Evolutionary conservation across 2,113 vertebrate genomes (phyloP).

Genomic region (Saguinus midas): DNA sequence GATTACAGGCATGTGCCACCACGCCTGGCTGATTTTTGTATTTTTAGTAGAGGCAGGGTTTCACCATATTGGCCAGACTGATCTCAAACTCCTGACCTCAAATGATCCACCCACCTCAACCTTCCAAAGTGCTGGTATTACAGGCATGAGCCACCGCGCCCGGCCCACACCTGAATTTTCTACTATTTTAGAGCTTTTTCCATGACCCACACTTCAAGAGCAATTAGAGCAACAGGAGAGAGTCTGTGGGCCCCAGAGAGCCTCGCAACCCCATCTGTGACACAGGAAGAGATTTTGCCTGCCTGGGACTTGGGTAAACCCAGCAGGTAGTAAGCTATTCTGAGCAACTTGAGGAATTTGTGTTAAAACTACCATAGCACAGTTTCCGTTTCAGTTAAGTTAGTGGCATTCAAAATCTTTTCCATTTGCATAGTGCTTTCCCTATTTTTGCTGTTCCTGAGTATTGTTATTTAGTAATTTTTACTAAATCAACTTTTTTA

Average conservation of each 20-base stretch:
- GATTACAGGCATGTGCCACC: no score
- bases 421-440: neutral
- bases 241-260: neutral
- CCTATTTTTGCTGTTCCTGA: neutral
- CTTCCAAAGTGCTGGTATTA: no score
- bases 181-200: neutral
- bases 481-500: neutral
- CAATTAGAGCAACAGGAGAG: neutral
- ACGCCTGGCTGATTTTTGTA: no score
- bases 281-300: neutral
- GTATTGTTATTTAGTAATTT: neutral
- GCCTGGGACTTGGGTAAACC: rapidly evolving
- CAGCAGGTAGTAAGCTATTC: neutral
- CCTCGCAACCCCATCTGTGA: neutral
- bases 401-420: neutral
- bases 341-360: neutral
- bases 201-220: neutral
- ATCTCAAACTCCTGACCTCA: no score
- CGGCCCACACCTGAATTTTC: slow-evolving; percentile 26
- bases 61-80: no score
- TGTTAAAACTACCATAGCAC: neutral
- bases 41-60: no score
- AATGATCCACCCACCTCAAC: no score
- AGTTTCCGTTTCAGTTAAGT: neutral
- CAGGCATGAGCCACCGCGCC: neutral